These are phyloP conservation scores for Hassar affinis DNA, from an alignment of 2,113 vertebrate genomes.

Conservation along the genomic window DNA sequence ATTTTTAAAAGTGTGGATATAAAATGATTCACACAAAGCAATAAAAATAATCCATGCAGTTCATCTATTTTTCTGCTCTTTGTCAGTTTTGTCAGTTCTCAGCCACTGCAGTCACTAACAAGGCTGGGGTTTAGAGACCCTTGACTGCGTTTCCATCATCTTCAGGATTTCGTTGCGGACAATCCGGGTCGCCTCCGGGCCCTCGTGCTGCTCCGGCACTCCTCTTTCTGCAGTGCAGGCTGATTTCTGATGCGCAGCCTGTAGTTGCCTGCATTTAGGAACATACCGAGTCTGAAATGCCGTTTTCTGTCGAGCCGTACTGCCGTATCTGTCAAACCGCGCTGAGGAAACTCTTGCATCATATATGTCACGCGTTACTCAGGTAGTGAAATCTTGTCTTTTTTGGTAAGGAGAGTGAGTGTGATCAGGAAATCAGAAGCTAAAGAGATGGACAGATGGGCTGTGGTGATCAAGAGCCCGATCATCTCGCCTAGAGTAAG, in stretches of 20 bases:
- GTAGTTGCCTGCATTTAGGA: constrained; percentile 18
- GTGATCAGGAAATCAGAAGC: background rate
- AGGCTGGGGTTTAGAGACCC: background rate
- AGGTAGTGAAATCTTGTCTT: constrained; percentile 32
- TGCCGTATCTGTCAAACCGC: constrained; percentile 20
- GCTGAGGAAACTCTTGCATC: constrained; percentile 42
- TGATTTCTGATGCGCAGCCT: constrained; percentile 20
- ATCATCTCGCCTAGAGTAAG: background rate
- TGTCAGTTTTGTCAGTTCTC: constrained; percentile 23
- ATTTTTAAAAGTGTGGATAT: background rate
- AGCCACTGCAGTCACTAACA: constrained; percentile 33
- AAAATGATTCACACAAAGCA: background rate
- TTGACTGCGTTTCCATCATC: constrained; percentile 30
- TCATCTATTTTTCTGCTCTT: background rate
- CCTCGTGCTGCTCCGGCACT: background rate
- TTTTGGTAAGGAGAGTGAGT: background rate
- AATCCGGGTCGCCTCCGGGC: constrained; percentile 13
- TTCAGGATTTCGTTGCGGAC: background rate
- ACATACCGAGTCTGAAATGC: background rate
- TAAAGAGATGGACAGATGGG: background rate
- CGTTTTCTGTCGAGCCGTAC: background rate
- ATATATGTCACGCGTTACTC: constrained; percentile 57
- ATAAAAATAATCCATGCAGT: background rate
- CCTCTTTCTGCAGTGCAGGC: background rate
- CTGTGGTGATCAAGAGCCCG: background rate